Base-by-base conservation (phyloP, 2,113 vertebrate species). In the Perca flavescens region DNA sequence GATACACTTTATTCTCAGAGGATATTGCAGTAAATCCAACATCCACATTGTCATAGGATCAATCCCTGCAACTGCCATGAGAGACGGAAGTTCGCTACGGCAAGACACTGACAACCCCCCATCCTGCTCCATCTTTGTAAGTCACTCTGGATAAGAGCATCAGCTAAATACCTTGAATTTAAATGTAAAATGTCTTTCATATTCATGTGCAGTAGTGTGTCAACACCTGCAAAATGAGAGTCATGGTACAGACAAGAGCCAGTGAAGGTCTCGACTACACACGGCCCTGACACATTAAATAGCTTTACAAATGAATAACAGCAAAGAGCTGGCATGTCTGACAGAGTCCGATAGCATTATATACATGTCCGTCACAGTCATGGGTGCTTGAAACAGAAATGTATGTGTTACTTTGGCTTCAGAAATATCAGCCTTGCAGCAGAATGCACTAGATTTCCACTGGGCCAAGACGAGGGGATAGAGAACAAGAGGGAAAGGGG, bases 351-450 rank as follows among this genome's bases (percentile, higher is more conserved):
- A 94, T 93, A 93, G 93, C 88, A 90, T 93, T 93, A 87, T 91
- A 89, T 89, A 91, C 86, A 89, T 90, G 87, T 93, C 79, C 16
- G 87, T 93, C 93, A 94, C 93, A 91, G 92, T 93, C 94, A 91
- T 74, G 91, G 91, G 16, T 82, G 81, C 90, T 91, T 91, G 81
- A 85, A 91, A 91, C 88, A 86, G 82, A 75, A 91, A 92, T 79
- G 69, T 67, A 86, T 85, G 90, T 91, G 86, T 91, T 88, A 71
- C 85, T 90, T 5, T 83, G 85, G 86, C 89, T 84, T 86, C 81
- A 63, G 47, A 85, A 89, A 90, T 87, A 87, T 87, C 86, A 83
- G 72, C 71, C 60, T 85, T 66, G 82, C 76, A 78, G 84, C 78
- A 81, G 52, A 89, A 90, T 50, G 68, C 80, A 90, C 74, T 66